phyloP scores from a whole-genome alignment of 2,113 vertebrate species.

The Thomomys bottae region DNA sequence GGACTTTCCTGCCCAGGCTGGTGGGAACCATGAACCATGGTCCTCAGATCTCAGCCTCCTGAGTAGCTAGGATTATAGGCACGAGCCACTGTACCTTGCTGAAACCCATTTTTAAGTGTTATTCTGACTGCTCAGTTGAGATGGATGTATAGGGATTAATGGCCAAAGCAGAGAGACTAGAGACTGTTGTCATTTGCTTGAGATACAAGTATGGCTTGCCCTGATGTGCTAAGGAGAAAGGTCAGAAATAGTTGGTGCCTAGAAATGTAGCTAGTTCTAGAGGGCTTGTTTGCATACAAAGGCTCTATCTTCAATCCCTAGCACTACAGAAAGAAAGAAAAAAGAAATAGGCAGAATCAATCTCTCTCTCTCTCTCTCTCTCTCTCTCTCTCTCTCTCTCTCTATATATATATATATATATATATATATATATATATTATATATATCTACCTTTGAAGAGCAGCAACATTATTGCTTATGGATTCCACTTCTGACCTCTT shows the following conservation, averaged over 20 bases:
- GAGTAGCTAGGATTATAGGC: no score
- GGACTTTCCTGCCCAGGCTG: no score
- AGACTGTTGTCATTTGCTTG: not conserved
- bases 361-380: no score
- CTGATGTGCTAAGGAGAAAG: not conserved
- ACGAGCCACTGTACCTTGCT: no score
- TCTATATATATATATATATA: no score
- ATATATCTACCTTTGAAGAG: not conserved
- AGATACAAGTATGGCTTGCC: not conserved
- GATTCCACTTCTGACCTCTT: not conserved
- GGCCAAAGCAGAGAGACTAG: not conserved
- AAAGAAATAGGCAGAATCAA: not conserved
- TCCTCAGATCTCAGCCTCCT: no score
- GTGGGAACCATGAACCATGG: no score
- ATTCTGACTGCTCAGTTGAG: not conserved
- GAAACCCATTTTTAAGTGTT: not conserved
- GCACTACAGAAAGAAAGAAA: no score
- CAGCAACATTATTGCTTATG: not conserved
- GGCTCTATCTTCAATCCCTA: no score
- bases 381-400: no score
- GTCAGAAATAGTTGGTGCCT: not conserved
- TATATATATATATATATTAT: no score
- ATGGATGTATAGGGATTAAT: not conserved
- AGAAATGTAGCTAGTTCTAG: not conserved
- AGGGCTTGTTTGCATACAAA: not conserved